Base-by-base conservation (phyloP, 1,140 invertebrate species). In the Trichonephila inaurata region DNA sequence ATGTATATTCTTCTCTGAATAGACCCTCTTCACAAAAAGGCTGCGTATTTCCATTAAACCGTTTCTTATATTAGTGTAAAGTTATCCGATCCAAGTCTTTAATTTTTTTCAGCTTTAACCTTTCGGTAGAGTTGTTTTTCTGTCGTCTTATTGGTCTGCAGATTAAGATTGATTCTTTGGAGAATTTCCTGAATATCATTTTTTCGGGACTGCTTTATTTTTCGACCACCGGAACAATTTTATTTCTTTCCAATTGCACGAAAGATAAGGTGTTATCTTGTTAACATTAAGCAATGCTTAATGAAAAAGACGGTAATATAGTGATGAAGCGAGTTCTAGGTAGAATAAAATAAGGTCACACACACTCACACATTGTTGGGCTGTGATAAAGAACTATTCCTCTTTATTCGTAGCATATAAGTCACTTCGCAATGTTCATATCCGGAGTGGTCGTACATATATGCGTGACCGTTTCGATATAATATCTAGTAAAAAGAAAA, bases 151-250 rank as follows among this genome's bases (percentile, higher is more conserved):
- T 14, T 7, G 66, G 24, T 12, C 24, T 28, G 24, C 0, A 69
- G 66, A 69, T 69, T 69, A 69, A 69, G 66, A 69, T 69, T 69
- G 66, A 69, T 69, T 69, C 24, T 28, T 14, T 12, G 66, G 21
- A 12, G 66, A 69, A 69, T 69, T 69, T 28, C 66, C n/a, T 69
- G 66, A 69, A 69, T 69, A 69, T 69, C 64, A n/a, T 24, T 69
- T 18, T 3, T 24, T 28, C 66, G n/a, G 21, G 24, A 4, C 14
- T 69, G n/a, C 8, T 24, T n/a, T 66, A n/a, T 66, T 64, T 24
- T 69, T 69, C n/a, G 10, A 12, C 12, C 21, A 28, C 21, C n/a
- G 4, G 1, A n/a, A 24, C n/a, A 24, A 12, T 69, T 69, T 69
- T 66, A 24, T 69, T 24, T 69, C 51, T 51, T 51, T 51, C 51